These are phyloP conservation scores for Charadrius vociferus DNA, from an alignment of 2,113 vertebrate species.

Conservation along the genomic window DNA sequence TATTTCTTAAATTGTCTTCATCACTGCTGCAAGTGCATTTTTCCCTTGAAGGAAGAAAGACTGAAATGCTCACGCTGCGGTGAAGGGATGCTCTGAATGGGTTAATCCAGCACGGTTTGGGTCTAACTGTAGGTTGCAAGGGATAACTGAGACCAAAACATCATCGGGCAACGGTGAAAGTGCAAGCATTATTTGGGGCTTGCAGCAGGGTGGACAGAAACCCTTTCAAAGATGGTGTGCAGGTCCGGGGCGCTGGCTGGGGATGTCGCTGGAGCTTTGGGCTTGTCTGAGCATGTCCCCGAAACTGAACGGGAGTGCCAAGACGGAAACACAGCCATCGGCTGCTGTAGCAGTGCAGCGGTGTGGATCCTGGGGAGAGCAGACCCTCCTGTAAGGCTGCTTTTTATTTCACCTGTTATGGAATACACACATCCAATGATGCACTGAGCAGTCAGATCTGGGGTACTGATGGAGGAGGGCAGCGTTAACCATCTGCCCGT, in stretches of 20 bases:
- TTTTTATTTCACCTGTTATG: background rate
- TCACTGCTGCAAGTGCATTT: background rate
- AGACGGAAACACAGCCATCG: fast-evolving
- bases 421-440: fast-evolving
- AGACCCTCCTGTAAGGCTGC: background rate
- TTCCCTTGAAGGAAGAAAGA: background rate
- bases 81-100: background rate
- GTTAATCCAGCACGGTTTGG: background rate
- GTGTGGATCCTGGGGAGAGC: background rate
- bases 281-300: background rate
- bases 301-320: fast-evolving
- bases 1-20: background rate
- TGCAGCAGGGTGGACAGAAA: background rate
- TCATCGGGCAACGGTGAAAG: background rate
- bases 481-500: fast-evolving
- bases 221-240: background rate
- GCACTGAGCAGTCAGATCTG: fast-evolving
- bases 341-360: background rate
- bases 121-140: background rate
- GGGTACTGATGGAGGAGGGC: fast-evolving
- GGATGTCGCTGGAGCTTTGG: background rate
- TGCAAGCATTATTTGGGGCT: background rate
- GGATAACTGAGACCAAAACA: background rate
- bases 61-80: background rate
- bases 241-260: background rate